A percentile compares a stretch with the other conserved stretches of the same genome.
phyloP scores from a whole-genome alignment of 1,140 invertebrate species.

The Hyposmocoma kahamanoa region DNA sequence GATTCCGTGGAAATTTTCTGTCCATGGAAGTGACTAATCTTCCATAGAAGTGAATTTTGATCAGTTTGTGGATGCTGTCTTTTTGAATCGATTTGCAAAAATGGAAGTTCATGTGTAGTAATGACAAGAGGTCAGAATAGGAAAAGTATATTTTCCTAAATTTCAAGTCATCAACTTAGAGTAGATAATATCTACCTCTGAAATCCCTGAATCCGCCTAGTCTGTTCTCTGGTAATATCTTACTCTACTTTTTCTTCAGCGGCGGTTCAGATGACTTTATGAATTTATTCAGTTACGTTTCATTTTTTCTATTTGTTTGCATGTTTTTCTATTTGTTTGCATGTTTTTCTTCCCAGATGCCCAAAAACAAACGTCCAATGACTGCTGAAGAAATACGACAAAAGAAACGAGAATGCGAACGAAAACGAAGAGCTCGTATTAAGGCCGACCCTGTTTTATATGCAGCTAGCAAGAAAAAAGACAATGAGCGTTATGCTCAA shows the following conservation, averaged over 20 bases:
- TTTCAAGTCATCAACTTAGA: too few species aligned
- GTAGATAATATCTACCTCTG: too few species aligned
- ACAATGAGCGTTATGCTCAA: neutral
- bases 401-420: neutral
- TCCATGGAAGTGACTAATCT: neutral
- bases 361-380: neutral
- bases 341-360: neutral
- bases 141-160: neutral
- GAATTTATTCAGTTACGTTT: too few species aligned
- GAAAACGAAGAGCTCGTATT: neutral
- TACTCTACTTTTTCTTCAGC: too few species aligned
- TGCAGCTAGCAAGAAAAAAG: neutral
- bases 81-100: neutral
- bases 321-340: neutral
- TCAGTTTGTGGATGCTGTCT: neutral
- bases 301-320: neutral
- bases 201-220: too few species aligned
- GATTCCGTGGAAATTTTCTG: neutral
- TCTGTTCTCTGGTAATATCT: too few species aligned
- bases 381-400: neutral
- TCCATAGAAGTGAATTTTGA: neutral
- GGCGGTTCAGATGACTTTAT: too few species aligned
- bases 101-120: neutral
- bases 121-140: neutral
- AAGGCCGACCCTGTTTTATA: neutral